A percentile compares a stretch with the other conserved stretches of the same genome.
These are phyloP conservation scores for Perca fluviatilis DNA, from an alignment of 2,113 vertebrate species.

Conservation along the genomic window DNA sequence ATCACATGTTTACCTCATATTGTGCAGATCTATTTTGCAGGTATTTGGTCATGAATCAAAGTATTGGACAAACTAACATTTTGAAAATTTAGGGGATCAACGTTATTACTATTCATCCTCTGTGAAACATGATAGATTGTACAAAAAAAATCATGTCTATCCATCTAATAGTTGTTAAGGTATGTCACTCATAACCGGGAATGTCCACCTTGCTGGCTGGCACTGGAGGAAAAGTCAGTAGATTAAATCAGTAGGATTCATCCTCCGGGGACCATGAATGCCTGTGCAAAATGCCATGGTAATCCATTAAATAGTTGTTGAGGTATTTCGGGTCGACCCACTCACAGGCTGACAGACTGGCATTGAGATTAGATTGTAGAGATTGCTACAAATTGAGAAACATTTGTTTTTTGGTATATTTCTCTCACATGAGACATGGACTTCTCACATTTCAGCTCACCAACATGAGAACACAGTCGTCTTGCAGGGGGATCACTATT, in stretches of 20 bases:
- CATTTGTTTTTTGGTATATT: not conserved
- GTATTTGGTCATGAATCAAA: no score
- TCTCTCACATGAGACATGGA: not conserved
- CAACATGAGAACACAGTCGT: not conserved
- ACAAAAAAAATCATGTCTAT: not conserved
- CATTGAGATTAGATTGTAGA: no score
- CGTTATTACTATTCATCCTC: not conserved
- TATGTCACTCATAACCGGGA: not conserved
- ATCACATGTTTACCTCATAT: no score
- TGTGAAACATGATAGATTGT: not conserved
- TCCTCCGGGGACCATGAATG: not conserved
- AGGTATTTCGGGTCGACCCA: not conserved
- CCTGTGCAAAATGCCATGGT: not conserved
- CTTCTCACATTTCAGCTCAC: slow-evolving; percentile 14
- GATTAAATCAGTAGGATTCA: not conserved
- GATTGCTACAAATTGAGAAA: no score
- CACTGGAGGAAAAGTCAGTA: not conserved
- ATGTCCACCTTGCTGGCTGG: not conserved
- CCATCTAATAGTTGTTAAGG: not conserved
- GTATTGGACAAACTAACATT: no score
- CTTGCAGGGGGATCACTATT: not conserved
- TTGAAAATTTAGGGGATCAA: no score
- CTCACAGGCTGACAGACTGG: not conserved
- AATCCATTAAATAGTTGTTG: not conserved
- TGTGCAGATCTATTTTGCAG: no score